Conservation (phyloP, 2,113 vertebrate species). For the Perccottus glenii region DNA sequence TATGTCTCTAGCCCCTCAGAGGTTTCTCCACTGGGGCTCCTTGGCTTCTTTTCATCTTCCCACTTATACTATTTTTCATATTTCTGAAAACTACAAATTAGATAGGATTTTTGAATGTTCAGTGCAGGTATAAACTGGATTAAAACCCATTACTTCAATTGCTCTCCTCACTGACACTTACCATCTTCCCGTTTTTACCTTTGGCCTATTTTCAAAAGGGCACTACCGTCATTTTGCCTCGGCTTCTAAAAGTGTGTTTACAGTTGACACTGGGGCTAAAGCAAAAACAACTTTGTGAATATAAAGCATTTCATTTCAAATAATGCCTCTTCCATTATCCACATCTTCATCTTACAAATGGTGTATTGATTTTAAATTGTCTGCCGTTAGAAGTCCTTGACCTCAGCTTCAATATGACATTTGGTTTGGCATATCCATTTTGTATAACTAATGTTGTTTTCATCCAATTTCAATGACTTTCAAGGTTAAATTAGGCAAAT, state of each 20-base stretch:
- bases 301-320: neutral
- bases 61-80: constrained; percentile 42
- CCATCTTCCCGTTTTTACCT: neutral
- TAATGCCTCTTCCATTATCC: constrained; percentile 8
- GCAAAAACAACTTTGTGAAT: constrained; percentile 1
- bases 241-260: neutral
- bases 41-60: constrained; percentile 53
- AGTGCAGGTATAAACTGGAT: neutral
- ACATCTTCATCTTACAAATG: constrained; percentile 20
- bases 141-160: constrained; percentile 18
- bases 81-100: constrained; percentile 17
- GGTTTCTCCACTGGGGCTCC: constrained; percentile 52
- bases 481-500: neutral
- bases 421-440: constrained; percentile 7
- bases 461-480: neutral
- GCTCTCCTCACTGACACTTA: neutral
- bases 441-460: constrained; percentile 3
- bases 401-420: constrained; percentile 1
- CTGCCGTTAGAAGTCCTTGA: neutral
- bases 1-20: constrained; percentile 71
- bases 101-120: constrained; percentile 7
- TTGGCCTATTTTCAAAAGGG: neutral
- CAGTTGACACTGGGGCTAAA: neutral
- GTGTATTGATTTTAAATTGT: neutral
- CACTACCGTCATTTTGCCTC: neutral